A percentile compares a stretch with the other conserved stretches of the same genome.
These are phyloP conservation scores for Abscondita cerata DNA, from an alignment of 2,888 invertebrate genomes.

Conservation along the genomic window DNA sequence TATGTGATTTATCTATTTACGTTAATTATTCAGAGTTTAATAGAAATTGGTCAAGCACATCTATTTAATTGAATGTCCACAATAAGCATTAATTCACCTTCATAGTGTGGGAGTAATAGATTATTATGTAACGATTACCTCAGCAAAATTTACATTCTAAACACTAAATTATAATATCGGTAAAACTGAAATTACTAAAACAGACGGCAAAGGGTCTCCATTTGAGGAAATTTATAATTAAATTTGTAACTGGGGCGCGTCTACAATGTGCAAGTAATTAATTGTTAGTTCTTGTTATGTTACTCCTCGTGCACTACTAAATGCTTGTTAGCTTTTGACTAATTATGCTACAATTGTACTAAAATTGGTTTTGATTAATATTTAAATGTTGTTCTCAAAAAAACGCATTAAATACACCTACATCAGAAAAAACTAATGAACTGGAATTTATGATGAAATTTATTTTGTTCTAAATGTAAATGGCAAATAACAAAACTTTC, in stretches of 20 bases:
- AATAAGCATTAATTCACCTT: slow-evolving; percentile 10
- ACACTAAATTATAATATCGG: too few species aligned
- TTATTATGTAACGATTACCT: slow-evolving; percentile 1
- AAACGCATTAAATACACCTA: too few species aligned
- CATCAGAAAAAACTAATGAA: too few species aligned
- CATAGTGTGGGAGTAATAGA: slow-evolving; percentile 10
- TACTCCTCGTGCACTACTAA: neutral
- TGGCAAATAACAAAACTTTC: too few species aligned
- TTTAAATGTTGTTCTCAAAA: too few species aligned
- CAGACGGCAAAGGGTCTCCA: neutral
- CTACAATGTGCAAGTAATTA: slow-evolving; percentile 4
- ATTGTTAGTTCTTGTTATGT: slow-evolving; percentile 9
- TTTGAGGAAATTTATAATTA: slow-evolving; percentile 14
- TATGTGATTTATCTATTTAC: slow-evolving; percentile 25
- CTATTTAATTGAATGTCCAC: slow-evolving; percentile 17
- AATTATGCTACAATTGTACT: slow-evolving; percentile 2
- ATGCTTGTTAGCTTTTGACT: slow-evolving; percentile 12
- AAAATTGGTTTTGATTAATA: too few species aligned
- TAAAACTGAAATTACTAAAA: neutral
- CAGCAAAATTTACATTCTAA: too few species aligned
- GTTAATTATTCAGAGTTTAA: slow-evolving; percentile 17
- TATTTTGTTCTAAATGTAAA: too few species aligned
- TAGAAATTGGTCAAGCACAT: slow-evolving; percentile 15
- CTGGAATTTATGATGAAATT: too few species aligned
- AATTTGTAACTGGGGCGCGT: slow-evolving; percentile 10